Percentiles rank a stretch among this genome's conserved stretches.
These are phyloP conservation scores for Drosophila parabipectinata DNA, from an alignment of 1,140 invertebrate genomes.

Conservation along the genomic window DNA sequence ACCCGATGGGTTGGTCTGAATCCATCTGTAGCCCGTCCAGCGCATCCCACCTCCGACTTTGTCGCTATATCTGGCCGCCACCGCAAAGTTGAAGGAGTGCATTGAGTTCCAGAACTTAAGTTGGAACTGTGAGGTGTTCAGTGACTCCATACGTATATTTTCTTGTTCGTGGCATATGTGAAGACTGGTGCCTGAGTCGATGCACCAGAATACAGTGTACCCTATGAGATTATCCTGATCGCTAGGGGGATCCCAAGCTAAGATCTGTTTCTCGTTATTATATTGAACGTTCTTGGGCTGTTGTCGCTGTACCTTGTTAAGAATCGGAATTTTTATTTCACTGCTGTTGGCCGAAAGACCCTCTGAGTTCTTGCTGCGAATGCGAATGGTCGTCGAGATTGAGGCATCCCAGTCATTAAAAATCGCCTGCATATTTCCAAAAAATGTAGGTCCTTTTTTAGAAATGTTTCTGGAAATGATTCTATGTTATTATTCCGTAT, in stretches of 20 bases:
- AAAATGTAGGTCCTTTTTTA: no score
- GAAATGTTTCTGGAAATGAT: no score
- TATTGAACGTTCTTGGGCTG: neutral
- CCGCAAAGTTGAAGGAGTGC: neutral
- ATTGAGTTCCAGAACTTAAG: neutral
- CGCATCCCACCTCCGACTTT: neutral
- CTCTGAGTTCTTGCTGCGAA: no score
- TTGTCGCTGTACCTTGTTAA: neutral
- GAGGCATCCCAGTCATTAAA: no score
- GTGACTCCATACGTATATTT: neutral
- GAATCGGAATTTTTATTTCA: no score
- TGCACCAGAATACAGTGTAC: slow-evolving; percentile 12
- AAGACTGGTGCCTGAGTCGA: neutral
- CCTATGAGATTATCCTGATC: neutral
- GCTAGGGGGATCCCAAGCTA: neutral
- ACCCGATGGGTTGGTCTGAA: neutral
- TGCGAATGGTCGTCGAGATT: no score
- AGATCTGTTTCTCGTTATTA: neutral
- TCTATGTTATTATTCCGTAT: no score
- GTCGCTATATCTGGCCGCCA: neutral
- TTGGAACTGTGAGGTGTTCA: neutral
- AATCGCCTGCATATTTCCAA: no score
- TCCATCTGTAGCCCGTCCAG: neutral
- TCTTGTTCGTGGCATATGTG: slow-evolving; percentile 11
- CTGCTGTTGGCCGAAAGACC: no score